Evolutionary conservation across 2,797 vertebrate genomes (phyloP), one percentile per base, ranked within the genome.

Genomic region (Bovichtus variegatus): DNA sequence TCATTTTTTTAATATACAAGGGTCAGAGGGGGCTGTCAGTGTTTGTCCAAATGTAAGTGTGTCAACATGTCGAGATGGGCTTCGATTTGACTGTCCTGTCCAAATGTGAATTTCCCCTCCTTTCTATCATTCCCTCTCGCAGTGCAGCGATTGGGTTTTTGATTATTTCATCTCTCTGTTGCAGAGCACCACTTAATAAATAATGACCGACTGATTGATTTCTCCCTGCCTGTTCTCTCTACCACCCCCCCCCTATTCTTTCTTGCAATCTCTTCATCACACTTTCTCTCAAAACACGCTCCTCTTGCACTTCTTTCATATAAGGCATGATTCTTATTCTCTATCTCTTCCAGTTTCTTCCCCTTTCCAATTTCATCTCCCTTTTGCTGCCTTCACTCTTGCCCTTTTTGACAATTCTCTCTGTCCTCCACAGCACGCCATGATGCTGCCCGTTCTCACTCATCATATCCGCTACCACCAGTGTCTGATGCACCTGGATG

Each of bases 391-490:
- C 21, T 43, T 34, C 15, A 9, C 31, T 31, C 9, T 36, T 10
- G 2, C 51, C 65, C 40, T 18, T 53, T 60, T 71, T 61, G 23
- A 31, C 51, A 51, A 53, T 85, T 71, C 63, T 82, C 16, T 81
- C 54, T 87, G 68, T 86, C 79, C 9, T 83, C 77, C 83, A 8
- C 91, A 99, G 98, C 98, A 99, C 2, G 98, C 98, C 41, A 99
- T 99, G 98, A 99, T 99, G 98, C 94, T 99, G 51, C 98, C 98
- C 0, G 98, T 99, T 54, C 94, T 99, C 76, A 99, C 98, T 38
- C 98, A 99, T 89, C 98, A 99, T 9, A 98, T 99, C 75, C 97
- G 98, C 16, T 99, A 99, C 93, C 98, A 99, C 88, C 97, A 98
- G 81, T 99, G 98, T 74, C 95, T 99, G 75, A 99, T 98, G 97